Evolutionary conservation across 2,888 invertebrate species (phyloP), one percentile per base, ranked within the genome.

Genomic region (Philhelius pedissequus): DNA sequence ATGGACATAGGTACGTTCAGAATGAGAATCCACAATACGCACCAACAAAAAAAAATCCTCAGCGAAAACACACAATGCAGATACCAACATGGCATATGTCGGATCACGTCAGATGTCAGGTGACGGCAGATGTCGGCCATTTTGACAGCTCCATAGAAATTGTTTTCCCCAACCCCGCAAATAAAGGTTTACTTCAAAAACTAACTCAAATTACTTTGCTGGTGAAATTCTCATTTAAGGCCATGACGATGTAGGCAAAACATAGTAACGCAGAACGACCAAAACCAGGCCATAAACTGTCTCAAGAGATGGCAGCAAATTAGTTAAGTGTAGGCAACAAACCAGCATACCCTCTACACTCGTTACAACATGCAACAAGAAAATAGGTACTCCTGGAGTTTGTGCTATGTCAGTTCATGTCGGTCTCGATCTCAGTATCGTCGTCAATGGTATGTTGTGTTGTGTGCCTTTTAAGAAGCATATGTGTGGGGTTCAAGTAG

Each of bases 251-350:
- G n/a, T 38, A 69, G 25, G 38, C 52, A 43, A 69, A 27, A 52
- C 15, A 69, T 22, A 40, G 70, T 45, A 66, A 70, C 64, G 54
- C 75, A 68, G 20, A 69, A 68, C 71, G 71, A 75, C 74, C 78
- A 18, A 80, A 84, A 80, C 70, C 74, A 75, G 66, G 75, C 84
- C 75, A 80, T 84, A 84, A 84, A 84, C 75, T 84, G 80, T 84
- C 84, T 80, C 84, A 84, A 80, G 84, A 66, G 71, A 84, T 71
- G 80, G 75, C 84, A 80, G 83, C 75, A 84, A 84, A 84, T 84
- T 84, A 84, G 84, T 84, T 80, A 80, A 84, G 84, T 84, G 84
- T 80, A 84, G 84, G 84, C 84, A 84, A 84, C 70, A 84, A n/a
- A 80, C 70, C 80, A 71, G 60, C 75, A 64, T 73, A 70, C 69